phyloP scores from a whole-genome alignment of 2,888 invertebrate genomes.

The Dermolepida albohirtum region DNA sequence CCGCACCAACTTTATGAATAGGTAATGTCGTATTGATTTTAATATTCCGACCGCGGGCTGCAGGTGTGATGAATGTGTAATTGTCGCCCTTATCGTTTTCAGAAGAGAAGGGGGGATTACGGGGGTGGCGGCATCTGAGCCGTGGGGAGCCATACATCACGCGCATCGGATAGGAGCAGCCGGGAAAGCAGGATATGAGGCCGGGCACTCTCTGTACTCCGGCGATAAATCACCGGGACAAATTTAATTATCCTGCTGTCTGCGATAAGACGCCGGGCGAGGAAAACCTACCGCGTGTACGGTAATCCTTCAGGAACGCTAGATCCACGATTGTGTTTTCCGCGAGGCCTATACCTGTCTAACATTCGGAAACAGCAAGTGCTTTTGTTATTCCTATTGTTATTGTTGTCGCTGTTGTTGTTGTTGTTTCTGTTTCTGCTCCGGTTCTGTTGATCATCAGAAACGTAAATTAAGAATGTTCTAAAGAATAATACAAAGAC shows the following conservation, averaged over 20 bases:
- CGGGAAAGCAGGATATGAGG: constrained; percentile 60
- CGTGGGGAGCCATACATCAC: constrained; percentile 64
- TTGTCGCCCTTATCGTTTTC: constrained; percentile 51
- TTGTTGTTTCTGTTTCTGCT: constrained; percentile 25
- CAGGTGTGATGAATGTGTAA: constrained; percentile 54
- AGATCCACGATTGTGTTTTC: constrained; percentile 37
- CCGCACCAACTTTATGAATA: constrained; percentile 60
- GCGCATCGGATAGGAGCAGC: constrained; percentile 53
- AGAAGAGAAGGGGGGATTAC: constrained; percentile 47
- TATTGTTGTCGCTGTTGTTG: constrained; percentile 24
- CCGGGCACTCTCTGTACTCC: constrained; percentile 57
- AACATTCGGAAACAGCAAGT: constrained; percentile 31
- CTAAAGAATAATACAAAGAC: constrained; percentile 13
- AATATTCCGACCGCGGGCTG: constrained; percentile 50
- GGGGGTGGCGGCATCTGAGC: constrained; percentile 57
- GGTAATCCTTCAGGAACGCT: constrained; percentile 42
- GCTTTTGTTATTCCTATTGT: constrained; percentile 32
- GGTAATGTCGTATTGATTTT: constrained; percentile 59
- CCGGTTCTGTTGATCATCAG: constrained; percentile 21
- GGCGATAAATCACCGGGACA: constrained; percentile 70
- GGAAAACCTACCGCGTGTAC: constrained; percentile 41
- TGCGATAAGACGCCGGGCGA: constrained; percentile 65
- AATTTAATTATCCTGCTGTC: constrained; percentile 72
- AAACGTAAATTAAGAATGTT: constrained; percentile 13
- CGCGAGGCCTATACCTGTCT: constrained; percentile 34